Evolutionary conservation across 2,113 vertebrate genomes (phyloP).

Genomic region (Bos taurus): ARS-UCD2.0 NC_037335.1:99232501-99233000

Average conservation of each 20-base stretch:
- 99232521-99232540: conserved; percentile 51
- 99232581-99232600: conserved; percentile 10
- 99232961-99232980: neutral
- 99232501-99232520: conserved; percentile 64
- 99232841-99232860: neutral
- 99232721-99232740: neutral
- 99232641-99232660: neutral
- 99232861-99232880: accelerated
- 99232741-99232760: neutral
- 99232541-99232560: conserved; percentile 49
- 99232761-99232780: neutral
- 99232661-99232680: conserved; percentile 33
- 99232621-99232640: conserved; percentile 40
- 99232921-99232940: neutral
- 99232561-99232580: neutral
- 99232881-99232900: neutral
- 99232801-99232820: neutral
- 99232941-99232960: neutral
- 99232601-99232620: conserved; percentile 21
- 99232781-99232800: neutral
- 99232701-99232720: neutral
- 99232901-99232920: neutral
- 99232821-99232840: neutral
- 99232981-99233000: neutral
- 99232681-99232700: neutral